Base-by-base conservation (phyloP, 2,888 invertebrate genomes). In the Ernsta delagoae region DNA sequence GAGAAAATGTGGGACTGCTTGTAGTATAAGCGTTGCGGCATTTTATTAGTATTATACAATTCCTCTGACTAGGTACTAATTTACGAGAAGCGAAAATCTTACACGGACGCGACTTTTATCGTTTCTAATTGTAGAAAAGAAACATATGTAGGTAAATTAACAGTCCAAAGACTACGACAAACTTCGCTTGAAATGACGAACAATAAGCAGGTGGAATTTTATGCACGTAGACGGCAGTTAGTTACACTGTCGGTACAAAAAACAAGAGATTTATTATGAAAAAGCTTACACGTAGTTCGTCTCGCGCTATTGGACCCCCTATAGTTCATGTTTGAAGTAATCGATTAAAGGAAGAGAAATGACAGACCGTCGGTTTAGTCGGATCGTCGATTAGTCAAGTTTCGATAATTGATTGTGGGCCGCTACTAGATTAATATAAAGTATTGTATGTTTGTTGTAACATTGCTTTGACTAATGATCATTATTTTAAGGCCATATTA, bases 271-370 rank as follows among this genome's bases (percentile, higher is more conserved):
- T 85, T 85, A 89, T 88, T 82, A 84, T 82, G 79, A 79, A 86
- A 88, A 87, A 85, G 79, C 81, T 81, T 83, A 80, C 80, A 82
- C 81, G 81, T 83, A 81, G 83, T 78, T 79, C 77, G 78, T 78
- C 78, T 79, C 79, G 76, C 77, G 78, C 84, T 83, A 82, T 81
- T 75, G 81, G 90, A 88, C 90, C 92, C 91, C 92, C 92, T 89
- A 87, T 82, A 83, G 92, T 74, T 89, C 80, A 85, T 86, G 88
- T 89, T 90, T 90, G 85, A 89, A 91, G 84, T 91, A 89, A 92
- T 92, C 92, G 91, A 91, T 91, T 90, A 89, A 85, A 83, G 87
- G 85, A 90, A 90, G 92, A 93, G 92, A 92, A 93, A 93, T 92
- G 92, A 92, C 92, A 92, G 87, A 79, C 88, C 85, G 90, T 91